Percentiles rank a stretch among this genome's conserved stretches.
phyloP scores from a whole-genome alignment of 2,797 vertebrate genomes.

The Taeniopygia guttata region DNA sequence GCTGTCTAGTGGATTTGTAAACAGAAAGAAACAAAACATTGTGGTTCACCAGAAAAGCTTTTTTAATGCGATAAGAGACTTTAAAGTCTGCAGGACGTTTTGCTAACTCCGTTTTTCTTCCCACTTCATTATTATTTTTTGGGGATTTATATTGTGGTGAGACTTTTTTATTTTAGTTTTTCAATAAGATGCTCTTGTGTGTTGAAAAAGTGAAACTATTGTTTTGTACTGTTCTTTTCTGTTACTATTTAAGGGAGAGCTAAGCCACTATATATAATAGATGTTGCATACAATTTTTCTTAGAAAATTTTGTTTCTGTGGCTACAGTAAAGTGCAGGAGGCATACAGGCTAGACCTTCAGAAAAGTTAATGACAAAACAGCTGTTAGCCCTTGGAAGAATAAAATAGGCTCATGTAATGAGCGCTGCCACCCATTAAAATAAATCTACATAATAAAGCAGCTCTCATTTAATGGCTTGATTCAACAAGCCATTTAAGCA shows the following conservation, averaged over 20 bases:
- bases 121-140: conserved; percentile 65
- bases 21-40: conserved; percentile 25
- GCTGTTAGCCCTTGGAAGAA: conserved; percentile 11
- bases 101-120: conserved; percentile 70
- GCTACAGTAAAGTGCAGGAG: conserved; percentile 22
- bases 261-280: conserved; percentile 64
- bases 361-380: conserved; percentile 1
- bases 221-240: conserved; percentile 60
- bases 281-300: conserved; percentile 48
- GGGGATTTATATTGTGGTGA: conserved; percentile 83
- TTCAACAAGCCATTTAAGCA: conserved; percentile 41
- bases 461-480: conserved; percentile 50
- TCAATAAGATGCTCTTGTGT: conserved; percentile 67
- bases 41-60: conserved; percentile 4
- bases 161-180: conserved; percentile 70
- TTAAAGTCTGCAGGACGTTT: conserved; percentile 65
- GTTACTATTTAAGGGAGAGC: conserved; percentile 70
- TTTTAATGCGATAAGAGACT: conserved; percentile 49
- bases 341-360: conserved; percentile 22
- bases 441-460: not conserved
- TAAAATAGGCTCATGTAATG: conserved; percentile 10
- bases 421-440: conserved; percentile 6
- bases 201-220: conserved; percentile 42
- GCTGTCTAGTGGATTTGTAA: conserved; percentile 1
- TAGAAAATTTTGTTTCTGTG: conserved; percentile 42